Evolutionary conservation across 35 echinoderm and acorn worm genomes (phyloP), one percentile per base, ranked within the genome.

Genomic region (Apostichopus japonicus): DNA sequence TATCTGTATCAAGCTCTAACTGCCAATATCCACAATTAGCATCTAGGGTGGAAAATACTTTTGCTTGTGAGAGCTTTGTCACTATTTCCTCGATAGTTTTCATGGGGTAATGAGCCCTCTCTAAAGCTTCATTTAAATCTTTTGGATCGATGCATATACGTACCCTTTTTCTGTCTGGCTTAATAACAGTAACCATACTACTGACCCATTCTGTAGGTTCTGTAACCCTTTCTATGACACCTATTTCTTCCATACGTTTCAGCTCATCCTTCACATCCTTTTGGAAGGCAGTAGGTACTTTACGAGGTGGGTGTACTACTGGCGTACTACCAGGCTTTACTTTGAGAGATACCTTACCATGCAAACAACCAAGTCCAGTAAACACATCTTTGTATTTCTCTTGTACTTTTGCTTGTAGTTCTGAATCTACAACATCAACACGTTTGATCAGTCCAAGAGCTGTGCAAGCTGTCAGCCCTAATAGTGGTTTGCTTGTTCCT

Each of bases 151-250:
- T 10, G 23, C 93, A 94, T 6, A 92, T 91, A 5, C 93, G 27
- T 55, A 94, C 86, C 24, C 77, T 78, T 23, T 78, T 24, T n/a
- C n/a, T 59, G 13, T 57, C 55, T 1, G 58, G 14, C 56, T 94
- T 87, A 55, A 67, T 16, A 19, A 90, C 72, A 0, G 78, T 70
- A 1, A 79, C 57, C 55, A 94, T 79, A 54, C 87, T 79, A 62
- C 77, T 90, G 5, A 94, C 93, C 93, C 93, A 94, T 67, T 80
- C 23, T 59, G 92, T 96, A 72, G 95, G 95, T 77, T 96, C 56
- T 8, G 77, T 96, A 1, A 96, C 92, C 52, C 15, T 25, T 65
- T 62, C 67, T 24, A 94, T 94, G 23, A 91, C 93, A 3, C 80
- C 80, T 51, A 94, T 22, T 5, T 73, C 67, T 1, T 65, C 57